Evolutionary conservation across 2,888 invertebrate species (phyloP), one percentile per base, ranked within the genome.

Genomic region (Silvanus unidentatus): DNA sequence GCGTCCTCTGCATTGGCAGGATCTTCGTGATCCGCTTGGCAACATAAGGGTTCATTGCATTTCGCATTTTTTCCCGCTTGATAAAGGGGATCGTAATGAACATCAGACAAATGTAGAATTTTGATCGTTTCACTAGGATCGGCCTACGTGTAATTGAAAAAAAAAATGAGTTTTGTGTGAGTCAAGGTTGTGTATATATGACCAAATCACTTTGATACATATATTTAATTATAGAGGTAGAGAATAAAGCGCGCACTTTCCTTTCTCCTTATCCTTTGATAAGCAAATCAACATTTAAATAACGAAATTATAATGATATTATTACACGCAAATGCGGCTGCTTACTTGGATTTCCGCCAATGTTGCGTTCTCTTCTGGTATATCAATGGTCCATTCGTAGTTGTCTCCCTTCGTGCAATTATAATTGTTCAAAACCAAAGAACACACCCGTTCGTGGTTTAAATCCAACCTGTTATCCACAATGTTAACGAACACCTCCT

Each of bases 41-140:
- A 94, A 64, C 94, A 94, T 3, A 85, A 73, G 1, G 91, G 88
- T 54, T 87, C 86, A 0, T 75, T 77, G 63, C 93, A 94, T 1
- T 78, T 72, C 0, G 85, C 82, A 29, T 81, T 79, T 1, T 84
- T 78, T 22, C 78, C 79, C 0, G 78, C 74, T 48, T 77, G 74
- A 63, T 93, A 94, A 3, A 78, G 62, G 0, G 84, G 82, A 68
- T 94, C 93, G 44, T 85, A 79, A 63, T 94, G 94, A 12, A 88
- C 78, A 63, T 94, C 90, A 0, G 86, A 80, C 27, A 90, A 60
- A 28, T 90, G 82, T 1, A 84, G 75, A n/a, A 88, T 68, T 52
- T 60, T 63, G 14, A 65, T 51, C 1, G 44, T 22, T 22, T 22
- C 22, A 22, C 22, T 22, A 22, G 3, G 4, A 22, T 22, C 22